A percentile compares a stretch with the other conserved stretches of the same genome.
These are phyloP conservation scores for Achlya flavicornis DNA, from an alignment of 2,888 invertebrate genomes.

Conservation along the genomic window DNA sequence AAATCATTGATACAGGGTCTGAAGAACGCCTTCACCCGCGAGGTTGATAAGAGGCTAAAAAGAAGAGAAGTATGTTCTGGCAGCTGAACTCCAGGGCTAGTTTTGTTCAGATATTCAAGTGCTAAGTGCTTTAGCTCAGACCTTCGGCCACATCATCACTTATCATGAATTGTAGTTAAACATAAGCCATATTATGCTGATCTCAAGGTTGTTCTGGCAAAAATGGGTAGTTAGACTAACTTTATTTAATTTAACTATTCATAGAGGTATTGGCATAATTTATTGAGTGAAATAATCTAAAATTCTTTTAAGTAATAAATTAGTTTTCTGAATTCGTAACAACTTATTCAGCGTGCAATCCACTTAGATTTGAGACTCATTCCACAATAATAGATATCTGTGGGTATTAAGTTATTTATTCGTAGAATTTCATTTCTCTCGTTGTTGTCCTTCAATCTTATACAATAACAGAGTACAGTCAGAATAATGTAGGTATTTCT, in stretches of 20 bases:
- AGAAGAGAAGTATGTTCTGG: too few relatives aligned
- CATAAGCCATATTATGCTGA: too few relatives aligned
- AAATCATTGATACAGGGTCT: too few relatives aligned
- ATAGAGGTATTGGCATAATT: background rate
- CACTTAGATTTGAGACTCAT: slow-evolving; percentile 27
- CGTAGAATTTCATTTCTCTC: slow-evolving; percentile 33
- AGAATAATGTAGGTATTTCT: slow-evolving; percentile 32
- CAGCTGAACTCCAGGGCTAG: too few relatives aligned
- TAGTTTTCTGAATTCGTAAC: slow-evolving; percentile 17
- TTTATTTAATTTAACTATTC: background rate
- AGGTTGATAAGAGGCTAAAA: too few relatives aligned
- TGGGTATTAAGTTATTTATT: slow-evolving; percentile 24
- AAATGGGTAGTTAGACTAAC: background rate
- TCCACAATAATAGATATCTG: background rate
- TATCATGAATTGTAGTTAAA: too few relatives aligned
- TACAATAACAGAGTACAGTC: slow-evolving; percentile 26
- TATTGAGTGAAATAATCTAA: background rate
- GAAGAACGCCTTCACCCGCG: too few relatives aligned
- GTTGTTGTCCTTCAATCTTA: slow-evolving; percentile 54
- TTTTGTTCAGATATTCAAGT: too few relatives aligned
- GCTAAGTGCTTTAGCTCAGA: too few relatives aligned
- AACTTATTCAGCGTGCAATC: slow-evolving; percentile 22
- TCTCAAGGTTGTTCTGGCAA: too few relatives aligned
- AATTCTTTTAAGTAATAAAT: slow-evolving; percentile 10
- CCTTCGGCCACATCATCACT: too few relatives aligned